Evolutionary conservation across 2,113 vertebrate species (phyloP), one percentile per base, ranked within the genome.

Genomic region (Cynoglossus semilaevis): DNA sequence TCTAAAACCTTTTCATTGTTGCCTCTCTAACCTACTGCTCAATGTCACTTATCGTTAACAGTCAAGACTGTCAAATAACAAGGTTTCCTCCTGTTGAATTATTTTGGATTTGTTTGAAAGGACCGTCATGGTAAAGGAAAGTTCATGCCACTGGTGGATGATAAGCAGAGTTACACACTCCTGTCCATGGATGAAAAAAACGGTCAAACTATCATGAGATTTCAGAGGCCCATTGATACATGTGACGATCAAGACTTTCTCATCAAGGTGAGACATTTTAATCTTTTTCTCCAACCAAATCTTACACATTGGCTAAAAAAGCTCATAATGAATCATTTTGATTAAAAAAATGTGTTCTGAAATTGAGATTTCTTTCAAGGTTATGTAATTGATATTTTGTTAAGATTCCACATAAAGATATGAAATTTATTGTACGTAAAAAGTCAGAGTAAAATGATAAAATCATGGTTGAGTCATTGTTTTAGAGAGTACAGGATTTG

Each of bases 161-260:
- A 71, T 0, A 71, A 87, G 37, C 93, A 94, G 83, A 88, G 88
- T 51, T 93, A 93, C 36, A 80, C 84, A 19, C 81, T 94, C 1
- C 76, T 91, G 11, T 86, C 83, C 15, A 29, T 92, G 8, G 82
- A 0, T 0, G 89, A 93, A 80, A 83, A 70, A 0, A 58, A 85
- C 0, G 74, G 80, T 15, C 88, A 90, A 22, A 94, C 91, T 3
- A 79, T 66, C 8, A 81, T 92, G 84, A 81, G 71, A 8, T 91
- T 94, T 63, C 68, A 76, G 62, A 61, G 76, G 46, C 16, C 85
- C 13, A 84, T 92, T 47, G 53, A 67, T 35, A 79, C 85, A 0
- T 92, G 92, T 9, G 92, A 94, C 56, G 46, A 70, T 8, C 56
- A 92, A 0, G 89, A 94, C 67, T 60, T 65, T 42, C 69, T 82